Evolutionary conservation across 1,140 invertebrate genomes (phyloP).

Genomic region (Epicauta chinensis): DNA sequence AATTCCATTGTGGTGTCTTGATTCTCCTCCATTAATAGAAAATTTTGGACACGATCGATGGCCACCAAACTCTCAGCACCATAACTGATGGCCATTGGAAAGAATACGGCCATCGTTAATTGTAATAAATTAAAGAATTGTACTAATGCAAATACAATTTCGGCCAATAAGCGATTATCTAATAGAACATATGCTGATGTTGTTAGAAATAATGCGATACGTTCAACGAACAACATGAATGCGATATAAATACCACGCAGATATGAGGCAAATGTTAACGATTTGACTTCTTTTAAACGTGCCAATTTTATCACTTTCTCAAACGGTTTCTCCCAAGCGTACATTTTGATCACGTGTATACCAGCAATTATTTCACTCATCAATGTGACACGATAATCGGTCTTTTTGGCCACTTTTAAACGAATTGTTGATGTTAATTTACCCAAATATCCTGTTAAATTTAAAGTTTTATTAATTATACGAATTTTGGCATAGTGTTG

Average conservation of each 20-base stretch:
- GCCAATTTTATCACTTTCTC: constrained; percentile 52
- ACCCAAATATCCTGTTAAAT: constrained; percentile 43
- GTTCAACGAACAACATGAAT: constrained; percentile 56
- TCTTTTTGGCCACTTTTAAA: constrained; percentile 56
- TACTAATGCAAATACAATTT: constrained; percentile 62
- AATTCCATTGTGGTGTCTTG: constrained; percentile 21
- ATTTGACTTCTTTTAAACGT: constrained; percentile 45
- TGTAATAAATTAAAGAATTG: constrained; percentile 65
- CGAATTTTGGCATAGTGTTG: no score
- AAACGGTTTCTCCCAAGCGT: constrained; percentile 59
- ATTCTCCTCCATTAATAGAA: constrained; percentile 49
- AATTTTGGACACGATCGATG: constrained; percentile 55
- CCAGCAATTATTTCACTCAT: constrained; percentile 75
- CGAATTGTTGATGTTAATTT: constrained; percentile 48
- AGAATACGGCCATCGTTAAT: constrained; percentile 62
- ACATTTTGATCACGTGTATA: constrained; percentile 64
- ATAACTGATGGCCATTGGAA: constrained; percentile 57
- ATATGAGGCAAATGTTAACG: constrained; percentile 56
- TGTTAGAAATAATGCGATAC: constrained; percentile 61
- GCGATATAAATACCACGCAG: constrained; percentile 66
- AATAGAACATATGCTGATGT: constrained; percentile 58
- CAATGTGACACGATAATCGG: constrained; percentile 69
- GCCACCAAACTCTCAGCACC: constrained; percentile 53
- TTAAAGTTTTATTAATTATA: no score
- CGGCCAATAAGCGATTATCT: constrained; percentile 53